A percentile compares a stretch with the other conserved stretches of the same genome.
Evolutionary conservation across 2,797 vertebrate species (phyloP).

Genomic region (Anniella stebbinsi): DNA sequence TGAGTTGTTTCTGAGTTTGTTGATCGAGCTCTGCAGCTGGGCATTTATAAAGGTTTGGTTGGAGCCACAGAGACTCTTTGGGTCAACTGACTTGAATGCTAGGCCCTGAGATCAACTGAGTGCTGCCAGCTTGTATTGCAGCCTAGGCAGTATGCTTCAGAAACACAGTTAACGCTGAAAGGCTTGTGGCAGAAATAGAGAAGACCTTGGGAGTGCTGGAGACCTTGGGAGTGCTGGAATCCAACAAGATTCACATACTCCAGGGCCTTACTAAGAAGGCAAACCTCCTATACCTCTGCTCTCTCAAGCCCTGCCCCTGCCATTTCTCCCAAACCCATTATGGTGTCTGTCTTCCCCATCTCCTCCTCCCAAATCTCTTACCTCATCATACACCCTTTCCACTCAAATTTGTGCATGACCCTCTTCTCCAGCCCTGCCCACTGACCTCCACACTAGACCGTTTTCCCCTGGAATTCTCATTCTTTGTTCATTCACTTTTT

Average conservation of each 20-base stretch:
- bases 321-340: not conserved
- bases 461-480: too few relatives aligned
- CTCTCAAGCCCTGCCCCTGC: not conserved
- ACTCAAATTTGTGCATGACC: too few relatives aligned
- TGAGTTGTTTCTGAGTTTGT: not conserved
- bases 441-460: too few relatives aligned
- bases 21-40: not conserved
- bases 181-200: not conserved
- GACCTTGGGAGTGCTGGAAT: too few relatives aligned
- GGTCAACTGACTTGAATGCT: too few relatives aligned
- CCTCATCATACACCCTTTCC: not conserved
- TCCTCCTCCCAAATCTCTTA: not conserved
- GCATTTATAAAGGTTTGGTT: not conserved
- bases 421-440: not conserved
- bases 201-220: not conserved
- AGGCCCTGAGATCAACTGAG: not conserved
- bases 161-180: not conserved
- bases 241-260: too few relatives aligned
- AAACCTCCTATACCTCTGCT: not conserved
- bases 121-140: not conserved
- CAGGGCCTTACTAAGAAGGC: not conserved
- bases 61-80: not conserved
- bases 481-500: too few relatives aligned
- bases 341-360: not conserved
- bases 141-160: not conserved